Conservation (phyloP, 2,113 vertebrate species). For the Antigone vipio region DNA sequence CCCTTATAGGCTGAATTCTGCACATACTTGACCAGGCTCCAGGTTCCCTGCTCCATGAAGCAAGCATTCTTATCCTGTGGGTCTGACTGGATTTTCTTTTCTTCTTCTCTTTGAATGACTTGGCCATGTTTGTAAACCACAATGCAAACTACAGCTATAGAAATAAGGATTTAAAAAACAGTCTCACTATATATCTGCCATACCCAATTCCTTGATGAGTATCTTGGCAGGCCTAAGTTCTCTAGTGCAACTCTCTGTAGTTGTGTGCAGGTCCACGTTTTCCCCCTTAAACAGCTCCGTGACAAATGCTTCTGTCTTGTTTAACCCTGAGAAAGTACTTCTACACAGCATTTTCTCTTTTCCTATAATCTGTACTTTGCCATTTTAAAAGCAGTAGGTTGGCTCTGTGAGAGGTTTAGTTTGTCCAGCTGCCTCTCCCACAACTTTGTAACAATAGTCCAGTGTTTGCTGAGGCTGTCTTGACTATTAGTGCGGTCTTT, state of each 20-base stretch:
- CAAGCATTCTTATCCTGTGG: background rate
- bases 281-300: background rate
- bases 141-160: background rate
- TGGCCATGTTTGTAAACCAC: background rate
- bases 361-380: background rate
- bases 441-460: background rate
- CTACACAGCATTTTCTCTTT: background rate
- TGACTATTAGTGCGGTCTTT: background rate
- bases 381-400: background rate
- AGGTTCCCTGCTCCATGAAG: background rate
- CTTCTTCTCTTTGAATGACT: background rate
- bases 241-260: background rate
- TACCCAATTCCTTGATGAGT: background rate
- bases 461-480: background rate
- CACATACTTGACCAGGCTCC: background rate
- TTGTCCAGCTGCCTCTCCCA: background rate
- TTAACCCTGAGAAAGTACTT: background rate
- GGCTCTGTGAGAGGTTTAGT: background rate
- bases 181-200: background rate
- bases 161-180: background rate
- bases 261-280: background rate
- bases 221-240: background rate
- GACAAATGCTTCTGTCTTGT: background rate
- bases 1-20: background rate
- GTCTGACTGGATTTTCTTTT: background rate